Conservation (phyloP, 1,140 invertebrate species). For the Sitobion miscanthi region DNA sequence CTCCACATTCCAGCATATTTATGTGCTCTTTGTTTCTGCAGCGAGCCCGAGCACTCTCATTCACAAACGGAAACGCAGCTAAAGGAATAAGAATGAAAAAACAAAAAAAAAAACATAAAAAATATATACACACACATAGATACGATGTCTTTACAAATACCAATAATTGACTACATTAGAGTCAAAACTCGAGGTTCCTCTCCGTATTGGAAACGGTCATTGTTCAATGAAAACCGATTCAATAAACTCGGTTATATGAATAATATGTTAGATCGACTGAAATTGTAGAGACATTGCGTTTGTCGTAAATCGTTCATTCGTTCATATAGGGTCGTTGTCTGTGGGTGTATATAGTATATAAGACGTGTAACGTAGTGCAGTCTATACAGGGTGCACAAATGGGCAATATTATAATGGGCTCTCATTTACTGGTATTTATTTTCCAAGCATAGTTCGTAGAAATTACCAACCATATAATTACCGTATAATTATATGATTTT, state of each 20-base stretch:
- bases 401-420: not conserved
- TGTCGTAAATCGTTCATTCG: constrained; percentile 20
- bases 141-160: constrained; percentile 47
- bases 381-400: not conserved
- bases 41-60: constrained; percentile 20
- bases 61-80: constrained; percentile 46
- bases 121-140: constrained; percentile 9
- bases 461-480: not conserved
- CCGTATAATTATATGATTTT: not conserved
- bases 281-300: constrained; percentile 14
- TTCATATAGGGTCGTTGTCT: not conserved
- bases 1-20: constrained; percentile 56
- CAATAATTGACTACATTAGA: constrained; percentile 54
- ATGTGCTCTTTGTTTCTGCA: constrained; percentile 49
- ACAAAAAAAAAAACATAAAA: constrained; percentile 15
- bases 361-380: not conserved
- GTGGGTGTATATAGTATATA: constrained; percentile 23
- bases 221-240: constrained; percentile 43
- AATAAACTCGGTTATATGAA: constrained; percentile 46
- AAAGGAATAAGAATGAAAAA: constrained; percentile 39
- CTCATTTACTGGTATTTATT: not conserved
- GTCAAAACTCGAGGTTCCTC: constrained; percentile 42
- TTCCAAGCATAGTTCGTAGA: not conserved
- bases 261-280: constrained; percentile 15
- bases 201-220: constrained; percentile 42